These are phyloP conservation scores for Oxytorus armatus DNA, from an alignment of 2,888 invertebrate species.

Conservation along the genomic window DNA sequence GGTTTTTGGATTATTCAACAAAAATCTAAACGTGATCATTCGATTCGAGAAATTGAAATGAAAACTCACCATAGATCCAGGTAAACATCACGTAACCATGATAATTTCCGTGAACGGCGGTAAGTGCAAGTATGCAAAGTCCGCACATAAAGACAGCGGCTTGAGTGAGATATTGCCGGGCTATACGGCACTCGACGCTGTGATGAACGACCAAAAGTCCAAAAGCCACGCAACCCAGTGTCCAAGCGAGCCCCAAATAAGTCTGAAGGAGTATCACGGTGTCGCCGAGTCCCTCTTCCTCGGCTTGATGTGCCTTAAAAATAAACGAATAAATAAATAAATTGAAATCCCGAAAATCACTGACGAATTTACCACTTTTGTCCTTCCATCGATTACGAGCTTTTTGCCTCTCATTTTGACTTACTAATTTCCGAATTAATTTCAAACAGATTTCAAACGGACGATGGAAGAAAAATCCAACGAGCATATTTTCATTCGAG, in stretches of 20 bases:
- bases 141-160: constrained; percentile 92
- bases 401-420: too few species aligned
- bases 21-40: background rate
- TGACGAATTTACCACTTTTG: background rate
- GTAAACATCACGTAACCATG: constrained; percentile 92
- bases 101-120: constrained; percentile 91
- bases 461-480: too few species aligned
- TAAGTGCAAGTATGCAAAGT: constrained; percentile 91
- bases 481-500: too few species aligned
- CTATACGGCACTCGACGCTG: constrained; percentile 93
- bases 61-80: constrained; percentile 90
- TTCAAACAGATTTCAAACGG: too few species aligned
- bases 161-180: constrained; percentile 93
- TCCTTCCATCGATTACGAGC: too few species aligned
- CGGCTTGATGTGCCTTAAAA: constrained; percentile 89
- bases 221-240: constrained; percentile 92
- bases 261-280: constrained; percentile 89
- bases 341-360: constrained; percentile 1
- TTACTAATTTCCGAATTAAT: too few species aligned
- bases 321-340: too few species aligned
- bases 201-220: constrained; percentile 93
- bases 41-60: background rate
- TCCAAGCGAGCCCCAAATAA: constrained; percentile 93
- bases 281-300: constrained; percentile 90
- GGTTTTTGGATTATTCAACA: too few species aligned